A percentile compares a stretch with the other conserved stretches of the same genome.
phyloP scores from a whole-genome alignment of 2,888 invertebrate genomes.

The Tupiocoris notatus region DNA sequence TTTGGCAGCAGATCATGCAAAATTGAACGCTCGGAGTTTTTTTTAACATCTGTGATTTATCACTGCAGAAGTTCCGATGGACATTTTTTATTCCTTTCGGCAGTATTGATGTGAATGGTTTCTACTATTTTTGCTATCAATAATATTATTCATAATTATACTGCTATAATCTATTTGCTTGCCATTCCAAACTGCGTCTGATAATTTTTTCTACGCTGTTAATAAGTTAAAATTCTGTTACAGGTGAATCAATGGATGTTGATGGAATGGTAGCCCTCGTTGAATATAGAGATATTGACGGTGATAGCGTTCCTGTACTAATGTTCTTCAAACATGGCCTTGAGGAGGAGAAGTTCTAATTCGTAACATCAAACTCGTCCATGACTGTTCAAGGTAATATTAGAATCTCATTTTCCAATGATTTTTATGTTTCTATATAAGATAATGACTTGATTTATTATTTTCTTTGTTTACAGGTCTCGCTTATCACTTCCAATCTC shows the following conservation, averaged over 20 bases:
- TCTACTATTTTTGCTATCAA: too few relatives aligned
- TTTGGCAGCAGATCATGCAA: conserved; percentile 45
- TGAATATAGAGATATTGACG: conserved; percentile 88
- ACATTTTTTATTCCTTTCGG: background rate
- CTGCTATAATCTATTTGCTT: background rate
- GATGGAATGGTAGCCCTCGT: conserved; percentile 92
- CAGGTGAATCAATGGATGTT: conserved; percentile 89
- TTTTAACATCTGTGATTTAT: background rate
- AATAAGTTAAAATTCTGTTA: conserved; percentile 50
- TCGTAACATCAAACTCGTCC: background rate
- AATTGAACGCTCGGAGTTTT: conserved; percentile 4
- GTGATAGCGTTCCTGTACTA: conserved; percentile 77
- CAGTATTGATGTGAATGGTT: too few relatives aligned
- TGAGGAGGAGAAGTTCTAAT: conserved; percentile 90
- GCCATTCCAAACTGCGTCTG: too few relatives aligned
- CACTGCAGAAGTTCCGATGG: background rate
- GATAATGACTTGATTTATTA: too few relatives aligned
- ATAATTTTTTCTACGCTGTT: conserved; percentile 8
- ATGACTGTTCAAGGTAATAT: background rate
- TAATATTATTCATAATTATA: too few relatives aligned
- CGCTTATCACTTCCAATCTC: conserved; percentile 16
- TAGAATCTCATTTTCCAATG: background rate
- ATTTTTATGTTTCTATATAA: too few relatives aligned
- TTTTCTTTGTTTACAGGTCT: conserved; percentile 4
- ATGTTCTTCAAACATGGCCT: conserved; percentile 97